Evolutionary conservation across 2,113 vertebrate species (phyloP).

Genomic region (Herpetotheres cachinnans): DNA sequence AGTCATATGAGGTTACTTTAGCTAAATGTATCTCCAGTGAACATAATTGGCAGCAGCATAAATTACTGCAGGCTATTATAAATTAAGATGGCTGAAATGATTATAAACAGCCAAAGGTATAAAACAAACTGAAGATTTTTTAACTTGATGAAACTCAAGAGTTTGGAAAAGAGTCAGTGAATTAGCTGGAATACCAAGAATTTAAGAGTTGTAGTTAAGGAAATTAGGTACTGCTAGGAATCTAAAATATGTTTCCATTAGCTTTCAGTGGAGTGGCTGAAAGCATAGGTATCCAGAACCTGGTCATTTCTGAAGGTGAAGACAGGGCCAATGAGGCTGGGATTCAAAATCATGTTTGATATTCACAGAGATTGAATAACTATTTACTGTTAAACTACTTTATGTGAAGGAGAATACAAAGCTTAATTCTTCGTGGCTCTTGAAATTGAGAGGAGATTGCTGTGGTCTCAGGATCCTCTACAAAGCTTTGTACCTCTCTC

Average conservation of each 20-base stretch:
- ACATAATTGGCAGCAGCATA: not conserved
- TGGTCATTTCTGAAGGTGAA: not conserved
- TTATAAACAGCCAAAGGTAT: slow-evolving; percentile 3
- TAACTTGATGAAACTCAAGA: not conserved
- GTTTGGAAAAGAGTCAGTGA: not conserved
- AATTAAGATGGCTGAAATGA: not conserved
- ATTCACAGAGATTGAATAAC: not conserved
- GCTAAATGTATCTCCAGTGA: not conserved
- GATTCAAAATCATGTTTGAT: not conserved
- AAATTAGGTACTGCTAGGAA: not conserved
- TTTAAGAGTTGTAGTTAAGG: not conserved
- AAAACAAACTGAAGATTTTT: not conserved
- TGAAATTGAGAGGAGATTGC: not conserved
- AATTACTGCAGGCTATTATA: slow-evolving; percentile 2
- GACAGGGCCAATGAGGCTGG: not conserved
- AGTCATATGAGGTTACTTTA: not conserved
- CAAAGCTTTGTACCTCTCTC: not conserved
- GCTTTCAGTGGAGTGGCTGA: not conserved
- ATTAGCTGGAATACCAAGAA: not conserved
- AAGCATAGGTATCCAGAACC: not conserved
- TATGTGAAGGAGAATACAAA: not conserved
- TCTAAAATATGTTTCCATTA: not conserved
- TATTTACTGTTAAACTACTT: not conserved
- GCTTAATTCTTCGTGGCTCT: not conserved
- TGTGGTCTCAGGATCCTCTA: not conserved